A percentile compares a stretch with the other conserved stretches of the same genome.
Conservation (phyloP, 2,113 vertebrate genomes). For the Peromyscus maniculatus region DNA sequence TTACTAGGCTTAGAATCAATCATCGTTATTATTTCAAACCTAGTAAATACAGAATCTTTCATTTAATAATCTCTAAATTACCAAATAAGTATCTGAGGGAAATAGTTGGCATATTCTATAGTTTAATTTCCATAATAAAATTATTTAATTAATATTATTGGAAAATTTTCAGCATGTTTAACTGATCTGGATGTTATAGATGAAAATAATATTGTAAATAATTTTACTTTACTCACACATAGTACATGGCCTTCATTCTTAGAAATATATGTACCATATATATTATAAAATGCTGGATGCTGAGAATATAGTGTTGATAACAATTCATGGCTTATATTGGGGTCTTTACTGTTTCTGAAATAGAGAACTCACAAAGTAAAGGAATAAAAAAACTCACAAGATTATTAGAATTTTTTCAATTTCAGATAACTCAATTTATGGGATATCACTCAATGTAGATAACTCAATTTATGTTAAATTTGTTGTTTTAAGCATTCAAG, state of each 20-base stretch:
- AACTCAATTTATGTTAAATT: not conserved
- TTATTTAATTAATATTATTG: not conserved
- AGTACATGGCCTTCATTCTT: not conserved
- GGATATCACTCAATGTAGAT: not conserved
- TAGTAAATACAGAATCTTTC: not conserved
- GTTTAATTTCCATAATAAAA: not conserved
- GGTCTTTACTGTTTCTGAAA: not conserved
- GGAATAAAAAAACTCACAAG: not conserved
- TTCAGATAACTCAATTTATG: not conserved
- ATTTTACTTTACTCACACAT: not conserved
- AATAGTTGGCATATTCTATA: not conserved
- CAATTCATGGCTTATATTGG: not conserved
- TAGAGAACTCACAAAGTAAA: not conserved
- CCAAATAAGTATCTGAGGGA: not conserved
- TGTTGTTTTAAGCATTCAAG: not conserved
- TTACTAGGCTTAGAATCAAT: not conserved
- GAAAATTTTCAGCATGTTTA: not conserved
- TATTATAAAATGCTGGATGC: not conserved
- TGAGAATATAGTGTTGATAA: not conserved
- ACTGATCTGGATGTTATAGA: not conserved
- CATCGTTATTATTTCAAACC: not conserved
- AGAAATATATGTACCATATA: not conserved
- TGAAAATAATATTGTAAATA: conserved; percentile 24
- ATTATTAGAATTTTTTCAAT: not conserved
- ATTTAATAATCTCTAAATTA: not conserved